Evolutionary conservation across 1,140 invertebrate species (phyloP).

Genomic region (Spodoptera frugiperda): DNA sequence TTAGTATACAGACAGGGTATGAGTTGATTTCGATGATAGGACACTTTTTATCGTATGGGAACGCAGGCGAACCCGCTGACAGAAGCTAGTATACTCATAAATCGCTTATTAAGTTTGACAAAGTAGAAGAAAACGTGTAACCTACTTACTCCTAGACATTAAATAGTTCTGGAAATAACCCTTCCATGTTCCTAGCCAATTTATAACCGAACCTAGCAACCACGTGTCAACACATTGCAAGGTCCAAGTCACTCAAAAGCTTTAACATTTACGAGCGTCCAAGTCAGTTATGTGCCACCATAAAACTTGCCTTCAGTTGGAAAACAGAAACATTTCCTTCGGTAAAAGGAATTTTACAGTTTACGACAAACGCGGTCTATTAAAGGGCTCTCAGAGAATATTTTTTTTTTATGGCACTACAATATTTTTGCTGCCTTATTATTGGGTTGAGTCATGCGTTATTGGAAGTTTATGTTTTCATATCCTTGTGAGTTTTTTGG

Average conservation of each 20-base stretch:
- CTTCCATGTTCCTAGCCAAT: neutral
- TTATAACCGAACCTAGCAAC: neutral
- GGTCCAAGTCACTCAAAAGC: conserved; percentile 1
- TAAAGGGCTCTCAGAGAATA: conserved; percentile 55
- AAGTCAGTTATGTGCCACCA: conserved; percentile 36
- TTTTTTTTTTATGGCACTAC: conserved; percentile 60
- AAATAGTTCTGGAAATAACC: too few relatives aligned
- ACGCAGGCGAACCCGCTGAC: too few relatives aligned
- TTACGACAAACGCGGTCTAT: conserved; percentile 62
- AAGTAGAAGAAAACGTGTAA: too few relatives aligned
- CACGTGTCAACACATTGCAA: conserved; percentile 15
- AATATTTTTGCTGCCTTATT: conserved; percentile 65
- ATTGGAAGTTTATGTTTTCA: neutral
- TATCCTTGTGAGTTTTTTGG: neutral
- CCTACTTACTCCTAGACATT: too few relatives aligned
- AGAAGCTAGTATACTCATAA: too few relatives aligned
- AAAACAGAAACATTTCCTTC: conserved; percentile 61
- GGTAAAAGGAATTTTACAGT: conserved; percentile 64
- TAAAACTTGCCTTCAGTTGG: conserved; percentile 49
- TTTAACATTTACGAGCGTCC: conserved; percentile 33
- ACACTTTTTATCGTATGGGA: too few relatives aligned
- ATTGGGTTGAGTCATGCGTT: conserved; percentile 31
- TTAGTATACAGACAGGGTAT: too few relatives aligned
- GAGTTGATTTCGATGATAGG: too few relatives aligned
- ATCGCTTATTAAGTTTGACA: too few relatives aligned